Evolutionary conservation across 2,797 vertebrate species (phyloP).

Genomic region (Hydrolagus colliei): DNA sequence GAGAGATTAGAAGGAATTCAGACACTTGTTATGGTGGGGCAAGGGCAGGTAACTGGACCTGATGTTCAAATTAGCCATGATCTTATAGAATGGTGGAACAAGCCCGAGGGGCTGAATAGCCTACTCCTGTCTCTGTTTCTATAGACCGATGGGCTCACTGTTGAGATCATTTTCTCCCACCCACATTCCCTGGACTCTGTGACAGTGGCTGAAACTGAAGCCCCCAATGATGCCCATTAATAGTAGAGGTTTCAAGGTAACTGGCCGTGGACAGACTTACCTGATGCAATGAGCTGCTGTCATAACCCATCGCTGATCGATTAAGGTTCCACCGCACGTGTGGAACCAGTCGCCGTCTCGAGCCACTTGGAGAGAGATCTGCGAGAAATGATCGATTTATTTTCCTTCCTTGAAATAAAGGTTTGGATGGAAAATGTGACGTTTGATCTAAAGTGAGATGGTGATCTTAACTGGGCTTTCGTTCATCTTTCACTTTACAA

Average conservation of each 20-base stretch:
- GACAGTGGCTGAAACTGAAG: too few relatives aligned
- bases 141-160: too few relatives aligned
- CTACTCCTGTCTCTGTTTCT: too few relatives aligned
- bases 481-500: background rate
- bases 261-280: background rate
- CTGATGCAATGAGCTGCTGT: conserved; percentile 13
- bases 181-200: background rate
- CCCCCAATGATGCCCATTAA: background rate
- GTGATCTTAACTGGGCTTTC: background rate
- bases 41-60: too few relatives aligned
- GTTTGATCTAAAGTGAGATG: background rate
- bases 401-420: background rate
- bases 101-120: too few relatives aligned
- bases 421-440: background rate
- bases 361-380: conserved; percentile 19
- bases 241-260: background rate
- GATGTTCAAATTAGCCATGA: too few relatives aligned
- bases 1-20: too few relatives aligned
- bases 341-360: background rate
- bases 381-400: background rate
- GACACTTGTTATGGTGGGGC: too few relatives aligned
- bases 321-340: background rate
- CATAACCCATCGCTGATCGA: conserved; percentile 13
- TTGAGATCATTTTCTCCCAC: too few relatives aligned
- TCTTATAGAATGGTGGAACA: too few relatives aligned